These are phyloP conservation scores for Zaprionus lineosus DNA, from an alignment of 2,888 invertebrate species.

Conservation along the genomic window DNA sequence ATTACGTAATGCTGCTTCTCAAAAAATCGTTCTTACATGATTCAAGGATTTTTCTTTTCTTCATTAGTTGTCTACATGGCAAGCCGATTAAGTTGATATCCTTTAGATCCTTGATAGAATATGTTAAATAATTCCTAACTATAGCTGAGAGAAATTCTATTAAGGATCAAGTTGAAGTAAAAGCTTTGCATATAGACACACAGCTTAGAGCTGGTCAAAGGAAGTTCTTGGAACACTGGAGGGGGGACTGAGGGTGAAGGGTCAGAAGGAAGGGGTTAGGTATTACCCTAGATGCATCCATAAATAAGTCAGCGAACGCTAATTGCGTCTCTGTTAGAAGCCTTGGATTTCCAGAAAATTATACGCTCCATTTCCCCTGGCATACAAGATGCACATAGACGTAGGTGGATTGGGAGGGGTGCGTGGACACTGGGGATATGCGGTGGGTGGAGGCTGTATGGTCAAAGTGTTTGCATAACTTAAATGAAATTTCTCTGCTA, in stretches of 20 bases:
- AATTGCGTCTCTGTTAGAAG: constrained; percentile 57
- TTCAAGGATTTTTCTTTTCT: too few relatives aligned
- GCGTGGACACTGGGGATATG: not conserved
- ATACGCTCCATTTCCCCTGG: constrained; percentile 64
- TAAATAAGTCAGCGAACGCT: constrained; percentile 67
- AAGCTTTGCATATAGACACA: constrained; percentile 45
- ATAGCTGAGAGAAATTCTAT: constrained; percentile 1
- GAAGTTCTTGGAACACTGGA: constrained; percentile 32
- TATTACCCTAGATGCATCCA: constrained; percentile 31
- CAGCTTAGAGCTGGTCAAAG: constrained; percentile 46
- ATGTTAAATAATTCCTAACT: too few relatives aligned
- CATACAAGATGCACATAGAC: constrained; percentile 16
- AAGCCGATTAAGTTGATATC: too few relatives aligned
- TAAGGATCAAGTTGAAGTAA: constrained; percentile 18
- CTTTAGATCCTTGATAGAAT: too few relatives aligned
- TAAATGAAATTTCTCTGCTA: constrained; percentile 67
- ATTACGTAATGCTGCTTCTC: too few relatives aligned
- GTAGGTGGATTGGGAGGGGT: too few relatives aligned
- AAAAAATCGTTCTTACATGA: too few relatives aligned
- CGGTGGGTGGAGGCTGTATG: too few relatives aligned
- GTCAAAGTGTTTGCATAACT: constrained; percentile 64
- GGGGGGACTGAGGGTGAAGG: not conserved
- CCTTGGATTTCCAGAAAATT: constrained; percentile 20
- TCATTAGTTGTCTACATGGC: too few relatives aligned
- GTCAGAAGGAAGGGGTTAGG: not conserved